Percentiles rank a stretch among this genome's conserved stretches.
phyloP scores from a whole-genome alignment of 2,888 invertebrate genomes.

The Lasioglossum oenotherae region DNA sequence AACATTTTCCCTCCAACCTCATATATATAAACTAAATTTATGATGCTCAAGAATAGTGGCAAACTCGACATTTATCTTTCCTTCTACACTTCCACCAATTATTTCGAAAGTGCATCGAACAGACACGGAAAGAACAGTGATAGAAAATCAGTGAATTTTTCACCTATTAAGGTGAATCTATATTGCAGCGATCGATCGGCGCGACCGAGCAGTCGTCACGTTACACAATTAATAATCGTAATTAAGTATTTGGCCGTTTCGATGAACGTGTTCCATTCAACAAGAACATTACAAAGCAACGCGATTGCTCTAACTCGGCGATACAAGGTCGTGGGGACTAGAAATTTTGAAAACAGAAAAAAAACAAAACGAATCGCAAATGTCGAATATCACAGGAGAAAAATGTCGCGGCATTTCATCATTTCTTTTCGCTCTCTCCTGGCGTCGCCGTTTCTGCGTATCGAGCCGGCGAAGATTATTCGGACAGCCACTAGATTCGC shows the following conservation, averaged over 20 bases:
- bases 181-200: constrained; percentile 46
- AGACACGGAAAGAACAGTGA: background rate
- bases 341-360: constrained; percentile 78
- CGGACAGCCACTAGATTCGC: constrained; percentile 49
- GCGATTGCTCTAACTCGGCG: constrained; percentile 62
- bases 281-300: constrained; percentile 48
- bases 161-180: too few relatives aligned
- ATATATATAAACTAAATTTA: background rate
- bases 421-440: constrained; percentile 21
- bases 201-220: constrained; percentile 43
- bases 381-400: constrained; percentile 62
- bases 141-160: background rate
- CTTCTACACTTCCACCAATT: background rate
- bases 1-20: too few relatives aligned
- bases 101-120: background rate
- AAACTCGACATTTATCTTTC: background rate
- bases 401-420: constrained; percentile 53
- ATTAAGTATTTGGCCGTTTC: constrained; percentile 77
- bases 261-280: constrained; percentile 70
- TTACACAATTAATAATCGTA: constrained; percentile 54
- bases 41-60: background rate
- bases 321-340: constrained; percentile 77
- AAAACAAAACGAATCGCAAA: constrained; percentile 51
- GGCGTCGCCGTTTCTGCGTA: constrained; percentile 12
- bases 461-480: constrained; percentile 48